Base-by-base conservation (phyloP, 2,797 vertebrate genomes). In the Podargus strigoides region DNA sequence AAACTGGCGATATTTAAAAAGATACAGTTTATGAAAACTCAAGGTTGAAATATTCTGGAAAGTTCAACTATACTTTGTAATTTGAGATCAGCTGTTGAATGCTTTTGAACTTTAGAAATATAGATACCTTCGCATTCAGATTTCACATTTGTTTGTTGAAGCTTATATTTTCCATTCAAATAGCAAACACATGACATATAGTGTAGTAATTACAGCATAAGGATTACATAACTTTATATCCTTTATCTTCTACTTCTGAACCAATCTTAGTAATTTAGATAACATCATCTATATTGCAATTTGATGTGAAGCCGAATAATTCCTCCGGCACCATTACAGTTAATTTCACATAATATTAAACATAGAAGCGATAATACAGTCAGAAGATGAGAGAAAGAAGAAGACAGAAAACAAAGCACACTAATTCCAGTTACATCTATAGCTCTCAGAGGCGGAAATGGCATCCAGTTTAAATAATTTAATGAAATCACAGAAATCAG, bases 381-480 rank as follows among this genome's bases (percentile, higher is more conserved):
- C 49, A 81, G 79, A 78, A 85, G 97, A 81, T 56, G 49, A 91
- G 70, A 82, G 39, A 93, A 80, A 55, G 39, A 93, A 67, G 34
- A 10, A 91, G 36, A 69, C 85, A 41, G 52, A 93, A 88, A 90
- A 85, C 74, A 85, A 83, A 75, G 44, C 52, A 19, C 44, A 76
- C 63, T 58, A 93, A 89, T 63, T 95, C 87, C 16, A 24, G 56
- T 95, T 93, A 27, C 70, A 74, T 94, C 74, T 64, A 34, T 72
- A 85, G 72, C 21, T 93, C 77, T 94, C 77, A 69, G 59, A 96
- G 85, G 56, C 94, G 47, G 62, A 72, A 85, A 81, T 91, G 70
- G 86, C 90, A 97, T 97, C 84, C 63, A 72, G 90, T 93, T 91
- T 96, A 97, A 95, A 94, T 93, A 95, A 81, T 56, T 44, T 49